Base-by-base conservation (phyloP, 2,113 vertebrate genomes). In the Macquaria australasica region DNA sequence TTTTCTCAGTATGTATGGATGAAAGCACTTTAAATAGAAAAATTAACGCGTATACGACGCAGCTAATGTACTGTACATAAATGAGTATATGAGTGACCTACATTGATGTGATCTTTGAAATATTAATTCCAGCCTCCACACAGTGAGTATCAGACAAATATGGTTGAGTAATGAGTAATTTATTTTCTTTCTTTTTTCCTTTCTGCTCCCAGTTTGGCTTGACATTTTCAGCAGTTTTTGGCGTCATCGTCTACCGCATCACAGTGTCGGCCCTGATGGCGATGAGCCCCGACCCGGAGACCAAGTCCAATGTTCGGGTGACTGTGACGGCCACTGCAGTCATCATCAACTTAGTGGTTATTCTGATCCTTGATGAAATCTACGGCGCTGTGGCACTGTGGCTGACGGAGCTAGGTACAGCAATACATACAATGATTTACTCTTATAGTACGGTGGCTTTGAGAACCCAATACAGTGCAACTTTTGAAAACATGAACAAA, bases 341-440 rank as follows among this genome's bases (percentile, higher is more conserved):
- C 94, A 96, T 99, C 96, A 98, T 99, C 85, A 99, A 99, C 94
- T 95, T 99, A 0, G 95, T 99, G 71, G 97, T 98, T 69, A 98
- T 99, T 88, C 97, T 99, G 66, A 97, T 99, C 86, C 95, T 99
- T 2, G 98, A 99, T 1, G 98, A 99, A 90, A 99, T 99, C 90
- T 99, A 99, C 0, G 98, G 98, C 0, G 92, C 94, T 0, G 97
- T 99, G 88, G 98, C 98, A 51, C 94, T 97, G 58, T 98, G 97
- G 98, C 96, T 99, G 75, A 99, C 98, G 18, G 97, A 99, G 93
- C 96, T 99, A 11, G 98, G 98, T 99, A 91, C 41, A 18, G 15
- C 51, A 15, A 60, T 6, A 21, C 28, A 82, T 23, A 2, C 9
- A 4, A 6, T 41, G 31, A 37, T 43, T 41, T 39, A 48, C 14